phyloP scores from a whole-genome alignment of 1,140 invertebrate species.

The Trinorchestia longiramus region DNA sequence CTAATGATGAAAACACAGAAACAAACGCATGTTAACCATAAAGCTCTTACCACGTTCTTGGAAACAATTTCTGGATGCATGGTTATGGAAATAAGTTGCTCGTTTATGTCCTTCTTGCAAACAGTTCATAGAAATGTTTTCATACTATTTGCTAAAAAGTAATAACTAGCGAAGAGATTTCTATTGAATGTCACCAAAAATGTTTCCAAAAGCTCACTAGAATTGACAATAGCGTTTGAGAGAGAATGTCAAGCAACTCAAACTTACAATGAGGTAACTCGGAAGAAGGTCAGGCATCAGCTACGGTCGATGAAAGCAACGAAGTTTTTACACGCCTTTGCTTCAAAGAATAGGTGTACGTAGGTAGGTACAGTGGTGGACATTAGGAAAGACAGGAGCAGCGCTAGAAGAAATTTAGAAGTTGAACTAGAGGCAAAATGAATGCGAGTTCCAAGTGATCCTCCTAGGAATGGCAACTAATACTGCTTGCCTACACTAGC shows the following conservation, averaged over 20 bases:
- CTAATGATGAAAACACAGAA: slow-evolving; percentile 5
- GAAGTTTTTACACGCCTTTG: neutral
- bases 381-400: neutral
- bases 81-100: neutral
- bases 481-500: slow-evolving; percentile 12
- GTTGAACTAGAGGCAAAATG: slow-evolving; percentile 38
- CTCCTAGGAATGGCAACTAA: slow-evolving; percentile 30
- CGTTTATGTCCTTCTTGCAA: neutral
- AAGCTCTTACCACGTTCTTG: neutral
- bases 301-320: neutral
- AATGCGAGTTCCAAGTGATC: neutral
- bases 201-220: neutral
- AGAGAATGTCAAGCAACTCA: neutral
- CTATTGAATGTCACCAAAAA: neutral
- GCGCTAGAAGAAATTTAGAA: slow-evolving; percentile 11
- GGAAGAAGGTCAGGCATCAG: neutral
- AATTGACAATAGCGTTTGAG: neutral
- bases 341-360: slow-evolving; percentile 3
- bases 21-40: neutral
- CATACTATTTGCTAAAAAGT: neutral
- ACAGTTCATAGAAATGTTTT: neutral
- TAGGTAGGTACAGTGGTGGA: neutral
- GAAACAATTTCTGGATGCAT: neutral
- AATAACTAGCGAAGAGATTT: neutral
- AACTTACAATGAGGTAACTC: neutral